phyloP scores from a whole-genome alignment of 30 jellyfish, hydroid and myxozoan species.

The Catostylus mosaicus region DNA sequence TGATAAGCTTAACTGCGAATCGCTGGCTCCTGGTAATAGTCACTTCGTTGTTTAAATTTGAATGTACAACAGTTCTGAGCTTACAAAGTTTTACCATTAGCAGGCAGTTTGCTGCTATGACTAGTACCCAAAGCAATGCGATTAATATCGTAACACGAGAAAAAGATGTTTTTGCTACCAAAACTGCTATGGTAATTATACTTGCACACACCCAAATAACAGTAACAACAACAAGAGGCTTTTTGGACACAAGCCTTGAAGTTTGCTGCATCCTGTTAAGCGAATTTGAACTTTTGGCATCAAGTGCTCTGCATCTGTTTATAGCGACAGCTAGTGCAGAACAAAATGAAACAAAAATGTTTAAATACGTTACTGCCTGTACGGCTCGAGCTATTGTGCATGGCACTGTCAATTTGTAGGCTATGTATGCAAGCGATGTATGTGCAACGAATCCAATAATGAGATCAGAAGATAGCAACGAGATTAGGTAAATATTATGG shows the following conservation, averaged over 20 bases:
- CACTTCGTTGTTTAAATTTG: not conserved
- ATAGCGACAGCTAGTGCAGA: slow-evolving; percentile 42
- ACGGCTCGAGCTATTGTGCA: slow-evolving; percentile 3
- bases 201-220: slow-evolving; percentile 4
- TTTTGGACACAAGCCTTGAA: not conserved
- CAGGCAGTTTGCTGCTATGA: not conserved
- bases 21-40: not conserved
- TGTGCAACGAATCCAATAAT: slow-evolving; percentile 26
- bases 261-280: slow-evolving; percentile 16
- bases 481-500: slow-evolving; percentile 23
- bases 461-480: slow-evolving; percentile 26
- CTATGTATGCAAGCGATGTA: slow-evolving; percentile 12
- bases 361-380: not conserved
- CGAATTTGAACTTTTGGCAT: not conserved
- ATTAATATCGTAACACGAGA: not conserved
- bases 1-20: not conserved
- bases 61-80: not conserved
- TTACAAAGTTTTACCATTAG: not conserved
- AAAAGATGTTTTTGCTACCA: not conserved
- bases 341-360: slow-evolving; percentile 14
- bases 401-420: not conserved
- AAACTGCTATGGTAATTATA: not conserved
- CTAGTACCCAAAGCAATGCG: not conserved
- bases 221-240: slow-evolving; percentile 10
- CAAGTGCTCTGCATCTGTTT: slow-evolving; percentile 17